A percentile compares a stretch with the other conserved stretches of the same genome.
These are phyloP conservation scores for Sporophila hypoxantha DNA, from an alignment of 2,113 vertebrate species.

Conservation along the genomic window DNA sequence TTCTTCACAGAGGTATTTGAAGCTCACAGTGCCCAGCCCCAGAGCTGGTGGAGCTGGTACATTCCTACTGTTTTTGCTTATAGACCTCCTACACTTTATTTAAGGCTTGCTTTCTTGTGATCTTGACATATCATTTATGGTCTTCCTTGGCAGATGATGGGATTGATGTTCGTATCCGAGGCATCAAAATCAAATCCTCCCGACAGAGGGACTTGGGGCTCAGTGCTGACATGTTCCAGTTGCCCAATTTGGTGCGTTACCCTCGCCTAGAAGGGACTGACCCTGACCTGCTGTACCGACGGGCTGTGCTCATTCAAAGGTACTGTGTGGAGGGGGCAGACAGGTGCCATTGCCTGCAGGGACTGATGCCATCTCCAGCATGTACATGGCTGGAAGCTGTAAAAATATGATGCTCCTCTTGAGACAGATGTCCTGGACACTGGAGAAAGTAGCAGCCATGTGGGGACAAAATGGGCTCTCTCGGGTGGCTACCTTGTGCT, in stretches of 20 bases:
- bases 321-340: background rate
- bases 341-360: background rate
- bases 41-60: background rate
- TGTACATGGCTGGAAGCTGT: background rate
- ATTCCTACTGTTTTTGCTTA: background rate
- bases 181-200: constrained; percentile 94
- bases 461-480: background rate
- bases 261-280: constrained; percentile 91
- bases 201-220: constrained; percentile 89
- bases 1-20: background rate
- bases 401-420: background rate
- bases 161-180: constrained; percentile 91
- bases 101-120: background rate
- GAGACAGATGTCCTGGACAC: background rate
- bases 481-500: background rate
- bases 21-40: background rate
- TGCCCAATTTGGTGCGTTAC: constrained; percentile 90
- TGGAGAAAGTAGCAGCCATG: background rate
- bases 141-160: constrained; percentile 81
- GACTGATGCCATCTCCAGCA: background rate
- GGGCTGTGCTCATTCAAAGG: constrained; percentile 90
- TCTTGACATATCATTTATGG: background rate
- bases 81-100: background rate
- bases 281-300: constrained; percentile 86
- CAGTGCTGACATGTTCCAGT: constrained; percentile 92